Evolutionary conservation across 2,888 invertebrate genomes (phyloP).

Genomic region (Timema cristinae): DNA sequence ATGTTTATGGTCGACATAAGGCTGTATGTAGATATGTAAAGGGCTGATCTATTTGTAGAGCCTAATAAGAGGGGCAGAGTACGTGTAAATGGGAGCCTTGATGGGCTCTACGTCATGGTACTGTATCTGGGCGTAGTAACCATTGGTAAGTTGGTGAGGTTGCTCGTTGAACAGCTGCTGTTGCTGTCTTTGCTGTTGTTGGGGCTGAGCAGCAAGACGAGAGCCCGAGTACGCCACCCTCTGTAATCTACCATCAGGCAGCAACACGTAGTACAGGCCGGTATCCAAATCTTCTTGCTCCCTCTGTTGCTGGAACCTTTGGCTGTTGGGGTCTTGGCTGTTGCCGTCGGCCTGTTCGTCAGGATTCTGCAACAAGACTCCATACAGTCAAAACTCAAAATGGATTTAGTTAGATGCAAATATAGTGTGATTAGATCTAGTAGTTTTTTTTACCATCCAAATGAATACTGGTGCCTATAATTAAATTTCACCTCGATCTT

Average conservation of each 20-base stretch:
- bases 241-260: slow-evolving; percentile 35
- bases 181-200: neutral
- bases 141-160: slow-evolving; percentile 13
- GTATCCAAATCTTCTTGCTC: slow-evolving; percentile 26
- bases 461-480: too few species aligned
- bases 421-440: too few species aligned
- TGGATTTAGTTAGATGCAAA: too few species aligned
- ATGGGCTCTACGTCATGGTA: slow-evolving; percentile 37
- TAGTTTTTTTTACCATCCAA: too few species aligned
- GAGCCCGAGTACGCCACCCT: slow-evolving; percentile 32
- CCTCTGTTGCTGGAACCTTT: slow-evolving; percentile 10
- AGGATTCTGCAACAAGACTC: neutral
- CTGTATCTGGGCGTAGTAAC: slow-evolving; percentile 33
- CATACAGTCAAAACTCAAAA: too few species aligned
- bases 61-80: slow-evolving; percentile 32
- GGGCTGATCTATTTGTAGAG: slow-evolving; percentile 22
- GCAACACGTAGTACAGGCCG: slow-evolving; percentile 35
- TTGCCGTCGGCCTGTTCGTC: slow-evolving; percentile 19
- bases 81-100: slow-evolving; percentile 35
- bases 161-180: neutral
- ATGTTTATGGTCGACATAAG: too few species aligned
- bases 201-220: neutral
- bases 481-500: too few species aligned
- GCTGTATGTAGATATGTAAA: too few species aligned
- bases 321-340: slow-evolving; percentile 12